phyloP scores from a whole-genome alignment of 2,113 vertebrate genomes.

The Rhizomys pruinosus region DNA sequence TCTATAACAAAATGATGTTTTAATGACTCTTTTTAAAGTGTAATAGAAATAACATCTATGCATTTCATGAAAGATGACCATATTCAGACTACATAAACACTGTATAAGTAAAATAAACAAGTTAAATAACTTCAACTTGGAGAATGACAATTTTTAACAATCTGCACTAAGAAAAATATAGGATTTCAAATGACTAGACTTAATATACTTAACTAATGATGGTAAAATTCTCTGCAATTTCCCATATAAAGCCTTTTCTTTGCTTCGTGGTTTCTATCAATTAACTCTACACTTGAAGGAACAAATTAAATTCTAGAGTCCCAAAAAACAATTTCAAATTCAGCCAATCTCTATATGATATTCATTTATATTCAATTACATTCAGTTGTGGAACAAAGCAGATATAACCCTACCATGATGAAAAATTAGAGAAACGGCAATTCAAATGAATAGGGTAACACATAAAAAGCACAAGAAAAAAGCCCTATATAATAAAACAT shows the following conservation, averaged over 20 bases:
- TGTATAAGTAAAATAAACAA: slow-evolving; percentile 31
- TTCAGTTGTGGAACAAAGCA: slow-evolving; percentile 48
- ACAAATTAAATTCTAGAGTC: background rate
- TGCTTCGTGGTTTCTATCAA: slow-evolving; percentile 1
- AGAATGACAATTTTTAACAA: slow-evolving; percentile 3
- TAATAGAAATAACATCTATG: slow-evolving; percentile 17
- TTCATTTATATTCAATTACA: slow-evolving; percentile 11
- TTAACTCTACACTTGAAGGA: background rate
- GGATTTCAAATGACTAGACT: background rate
- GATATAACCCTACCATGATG: background rate
- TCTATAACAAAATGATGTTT: slow-evolving; percentile 59
- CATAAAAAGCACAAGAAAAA: slow-evolving; percentile 49
- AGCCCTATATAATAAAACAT: slow-evolving; percentile 54
- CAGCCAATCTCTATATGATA: background rate
- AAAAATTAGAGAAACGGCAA: slow-evolving; percentile 58
- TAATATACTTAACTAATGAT: background rate
- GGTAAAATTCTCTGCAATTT: background rate
- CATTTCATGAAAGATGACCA: slow-evolving; percentile 18
- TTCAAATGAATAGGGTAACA: slow-evolving; percentile 38
- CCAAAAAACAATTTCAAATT: slow-evolving; percentile 4
- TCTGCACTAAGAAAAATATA: slow-evolving; percentile 23
- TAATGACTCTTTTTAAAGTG: slow-evolving; percentile 35
- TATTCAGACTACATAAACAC: slow-evolving; percentile 33
- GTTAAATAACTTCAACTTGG: slow-evolving; percentile 28
- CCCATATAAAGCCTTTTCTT: background rate